These are phyloP conservation scores for Drosophila ercepeae DNA, from an alignment of 1,140 invertebrate genomes.

Conservation along the genomic window DNA sequence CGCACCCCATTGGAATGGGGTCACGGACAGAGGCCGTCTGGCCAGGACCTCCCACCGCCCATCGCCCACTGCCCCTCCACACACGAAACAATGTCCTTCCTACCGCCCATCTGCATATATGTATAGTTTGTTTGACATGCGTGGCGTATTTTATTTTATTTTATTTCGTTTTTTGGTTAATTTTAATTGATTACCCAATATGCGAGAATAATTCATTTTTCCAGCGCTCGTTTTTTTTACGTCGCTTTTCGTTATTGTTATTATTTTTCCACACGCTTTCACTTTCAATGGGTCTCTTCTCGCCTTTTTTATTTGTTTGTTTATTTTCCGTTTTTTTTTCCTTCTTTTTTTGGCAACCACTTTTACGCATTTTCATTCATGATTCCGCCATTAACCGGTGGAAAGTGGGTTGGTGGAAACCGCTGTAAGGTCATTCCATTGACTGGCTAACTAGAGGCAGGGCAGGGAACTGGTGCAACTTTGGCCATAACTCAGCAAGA, in stretches of 20 bases:
- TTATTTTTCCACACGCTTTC: constrained; percentile 63
- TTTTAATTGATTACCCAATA: constrained; percentile 81
- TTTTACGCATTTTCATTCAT: constrained; percentile 71
- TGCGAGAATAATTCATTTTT: constrained; percentile 64
- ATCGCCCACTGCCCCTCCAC: neutral
- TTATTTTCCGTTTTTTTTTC: neutral
- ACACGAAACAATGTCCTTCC: constrained; percentile 58
- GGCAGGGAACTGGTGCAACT: constrained; percentile 14
- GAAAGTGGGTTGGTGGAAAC: neutral
- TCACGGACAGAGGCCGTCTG: constrained; percentile 64
- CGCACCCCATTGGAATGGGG: constrained; percentile 79
- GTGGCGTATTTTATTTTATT: constrained; percentile 48
- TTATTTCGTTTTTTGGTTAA: constrained; percentile 74
- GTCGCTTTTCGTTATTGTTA: constrained; percentile 44
- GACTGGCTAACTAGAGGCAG: constrained; percentile 12
- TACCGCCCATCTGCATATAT: neutral
- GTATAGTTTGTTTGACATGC: constrained; percentile 49
- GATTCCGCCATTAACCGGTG: constrained; percentile 49
- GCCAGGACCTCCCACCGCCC: constrained; percentile 16
- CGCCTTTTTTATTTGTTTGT: constrained; percentile 10
- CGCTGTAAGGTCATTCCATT: constrained; percentile 54
- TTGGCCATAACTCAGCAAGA: constrained; percentile 51
- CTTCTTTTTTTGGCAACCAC: constrained; percentile 27
- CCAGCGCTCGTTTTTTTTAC: constrained; percentile 28
- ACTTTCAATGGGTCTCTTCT: constrained; percentile 38